Evolutionary conservation across 2,113 vertebrate species (phyloP).

Genomic region (Ariopsis seemanni): DNA sequence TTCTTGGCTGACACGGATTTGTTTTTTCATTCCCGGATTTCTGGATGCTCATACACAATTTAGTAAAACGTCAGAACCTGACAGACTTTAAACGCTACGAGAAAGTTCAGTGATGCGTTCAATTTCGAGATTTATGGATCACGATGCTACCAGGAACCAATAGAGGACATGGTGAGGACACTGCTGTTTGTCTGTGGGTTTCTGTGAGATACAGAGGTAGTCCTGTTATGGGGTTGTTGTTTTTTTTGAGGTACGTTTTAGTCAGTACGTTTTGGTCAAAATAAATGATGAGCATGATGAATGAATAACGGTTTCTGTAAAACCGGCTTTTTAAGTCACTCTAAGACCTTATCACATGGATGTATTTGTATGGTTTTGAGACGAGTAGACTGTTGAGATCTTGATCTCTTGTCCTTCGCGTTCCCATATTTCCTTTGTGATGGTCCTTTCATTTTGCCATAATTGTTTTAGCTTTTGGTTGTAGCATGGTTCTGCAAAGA

Average conservation of each 20-base stretch:
- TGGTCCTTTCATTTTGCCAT: not conserved
- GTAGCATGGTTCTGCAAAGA: not conserved
- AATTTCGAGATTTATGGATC: not conserved
- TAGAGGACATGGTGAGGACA: not conserved
- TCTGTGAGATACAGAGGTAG: not conserved
- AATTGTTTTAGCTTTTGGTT: not conserved
- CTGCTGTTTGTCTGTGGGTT: not conserved
- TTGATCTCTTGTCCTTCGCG: not conserved
- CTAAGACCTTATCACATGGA: not conserved
- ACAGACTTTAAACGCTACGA: not conserved
- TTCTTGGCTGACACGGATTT: not conserved
- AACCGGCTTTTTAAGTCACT: not conserved
- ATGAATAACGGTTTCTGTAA: not conserved
- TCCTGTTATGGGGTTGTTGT: not conserved
- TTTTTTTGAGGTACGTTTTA: not conserved
- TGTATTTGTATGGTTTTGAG: not conserved
- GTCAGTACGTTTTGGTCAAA: not conserved
- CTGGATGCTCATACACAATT: not conserved
- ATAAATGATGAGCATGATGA: not conserved
- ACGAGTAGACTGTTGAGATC: not conserved
- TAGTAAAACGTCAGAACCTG: not conserved
- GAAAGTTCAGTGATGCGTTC: not conserved
- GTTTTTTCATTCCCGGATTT: not conserved
- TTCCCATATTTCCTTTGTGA: not conserved
- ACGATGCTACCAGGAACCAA: not conserved